Percentiles rank a stretch among this genome's conserved stretches.
Evolutionary conservation across 2,888 invertebrate species (phyloP).

Genomic region (Sarcophaga carnaria): DNA sequence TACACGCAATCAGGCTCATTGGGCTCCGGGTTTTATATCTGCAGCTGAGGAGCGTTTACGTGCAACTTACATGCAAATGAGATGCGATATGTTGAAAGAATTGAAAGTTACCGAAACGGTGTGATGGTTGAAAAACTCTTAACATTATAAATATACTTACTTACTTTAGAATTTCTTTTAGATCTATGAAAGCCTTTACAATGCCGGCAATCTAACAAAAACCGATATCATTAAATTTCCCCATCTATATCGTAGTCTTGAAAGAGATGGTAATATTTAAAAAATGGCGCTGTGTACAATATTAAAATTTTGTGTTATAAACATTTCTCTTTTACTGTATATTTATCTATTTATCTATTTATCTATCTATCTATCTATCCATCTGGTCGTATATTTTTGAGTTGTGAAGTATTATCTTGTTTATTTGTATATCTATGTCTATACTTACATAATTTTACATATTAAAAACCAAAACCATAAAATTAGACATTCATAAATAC

Average conservation of each 20-base stretch:
- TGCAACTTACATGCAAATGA: slow-evolving; percentile 75
- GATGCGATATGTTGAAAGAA: slow-evolving; percentile 74
- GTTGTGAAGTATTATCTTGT: no score
- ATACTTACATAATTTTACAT: no score
- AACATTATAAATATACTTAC: background rate
- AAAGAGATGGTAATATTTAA: slow-evolving; percentile 65
- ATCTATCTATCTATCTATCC: background rate
- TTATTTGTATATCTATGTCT: no score
- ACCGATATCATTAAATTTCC: slow-evolving; percentile 79
- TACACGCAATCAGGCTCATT: slow-evolving; percentile 74
- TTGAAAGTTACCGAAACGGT: slow-evolving; percentile 77
- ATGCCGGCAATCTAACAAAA: slow-evolving; percentile 76
- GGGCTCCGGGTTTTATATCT: slow-evolving; percentile 79
- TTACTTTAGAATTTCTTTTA: slow-evolving; percentile 62
- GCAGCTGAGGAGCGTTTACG: slow-evolving; percentile 87
- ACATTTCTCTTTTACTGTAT: background rate
- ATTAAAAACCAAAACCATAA: no score
- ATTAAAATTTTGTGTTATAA: background rate
- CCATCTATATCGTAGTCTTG: slow-evolving; percentile 74
- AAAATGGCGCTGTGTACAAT: background rate
- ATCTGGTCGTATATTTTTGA: no score
- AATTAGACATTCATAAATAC: no score
- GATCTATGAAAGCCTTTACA: slow-evolving; percentile 77
- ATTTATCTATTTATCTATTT: background rate
- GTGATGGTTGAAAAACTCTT: slow-evolving; percentile 22